Percentiles rank a stretch among this genome's conserved stretches.
Evolutionary conservation across 2,797 vertebrate genomes (phyloP).

Genomic region (Melanotaenia nigrans): DNA sequence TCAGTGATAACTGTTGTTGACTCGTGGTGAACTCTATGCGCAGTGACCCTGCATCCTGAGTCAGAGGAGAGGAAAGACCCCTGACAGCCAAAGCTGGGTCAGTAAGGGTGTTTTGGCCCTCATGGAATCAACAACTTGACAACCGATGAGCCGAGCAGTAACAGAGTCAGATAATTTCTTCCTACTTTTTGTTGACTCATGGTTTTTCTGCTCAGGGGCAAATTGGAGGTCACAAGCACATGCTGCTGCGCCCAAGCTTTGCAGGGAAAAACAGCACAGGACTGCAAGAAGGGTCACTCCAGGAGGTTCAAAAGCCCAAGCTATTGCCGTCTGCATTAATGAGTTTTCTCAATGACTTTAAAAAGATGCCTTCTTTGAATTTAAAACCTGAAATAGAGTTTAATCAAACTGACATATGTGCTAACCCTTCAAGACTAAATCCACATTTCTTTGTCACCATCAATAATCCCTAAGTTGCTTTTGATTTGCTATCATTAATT

Average conservation of each 20-base stretch:
- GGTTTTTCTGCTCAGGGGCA: slow-evolving; percentile 35
- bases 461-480: slow-evolving; percentile 45
- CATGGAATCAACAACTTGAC: slow-evolving; percentile 63
- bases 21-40: slow-evolving; percentile 34
- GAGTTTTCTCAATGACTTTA: slow-evolving; percentile 2
- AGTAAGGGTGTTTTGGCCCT: slow-evolving; percentile 33
- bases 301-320: slow-evolving; percentile 25
- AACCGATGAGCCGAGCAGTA: slow-evolving; percentile 54
- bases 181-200: slow-evolving; percentile 47
- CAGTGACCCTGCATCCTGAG: slow-evolving; percentile 68
- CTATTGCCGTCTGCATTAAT: slow-evolving; percentile 27
- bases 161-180: slow-evolving; percentile 49
- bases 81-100: slow-evolving; percentile 30
- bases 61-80: slow-evolving; percentile 53
- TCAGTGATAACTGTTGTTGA: slow-evolving; percentile 43
- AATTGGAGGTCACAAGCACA: slow-evolving; percentile 22
- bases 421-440: slow-evolving; percentile 17
- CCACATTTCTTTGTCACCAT: slow-evolving; percentile 43
- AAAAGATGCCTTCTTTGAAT: slow-evolving; percentile 12
- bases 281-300: slow-evolving; percentile 37
- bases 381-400: slow-evolving; percentile 1
- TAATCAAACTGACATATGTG: slow-evolving; percentile 7
- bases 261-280: slow-evolving; percentile 9
- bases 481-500: slow-evolving; percentile 58
- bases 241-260: slow-evolving; percentile 33